phyloP scores from a whole-genome alignment of 2,797 vertebrate genomes.

The Gephyroberyx darwinii region DNA sequence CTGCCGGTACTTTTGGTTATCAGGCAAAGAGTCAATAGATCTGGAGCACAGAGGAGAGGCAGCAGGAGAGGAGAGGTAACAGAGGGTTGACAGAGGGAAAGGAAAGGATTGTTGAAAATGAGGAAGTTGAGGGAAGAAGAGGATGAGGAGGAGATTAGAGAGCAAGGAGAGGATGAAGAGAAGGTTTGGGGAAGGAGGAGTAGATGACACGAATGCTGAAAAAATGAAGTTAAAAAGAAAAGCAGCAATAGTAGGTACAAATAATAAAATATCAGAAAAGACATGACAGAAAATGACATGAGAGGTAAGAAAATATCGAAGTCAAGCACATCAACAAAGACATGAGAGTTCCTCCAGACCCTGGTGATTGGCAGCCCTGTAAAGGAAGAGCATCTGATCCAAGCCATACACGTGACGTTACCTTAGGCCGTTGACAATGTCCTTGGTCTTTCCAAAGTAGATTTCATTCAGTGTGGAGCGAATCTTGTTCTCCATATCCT shows the following conservation, averaged over 20 bases:
- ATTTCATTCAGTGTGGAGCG: constrained; percentile 99
- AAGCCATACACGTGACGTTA: constrained; percentile 60
- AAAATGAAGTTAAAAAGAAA: not conserved
- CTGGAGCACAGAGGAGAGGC: constrained; percentile 81
- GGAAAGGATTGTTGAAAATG: constrained; percentile 21
- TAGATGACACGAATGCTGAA: constrained; percentile 5
- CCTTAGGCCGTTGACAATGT: constrained; percentile 98
- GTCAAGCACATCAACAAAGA: constrained; percentile 8
- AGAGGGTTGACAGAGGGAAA: constrained; percentile 15
- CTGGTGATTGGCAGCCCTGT: constrained; percentile 19
- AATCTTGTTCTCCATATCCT: constrained; percentile 99
- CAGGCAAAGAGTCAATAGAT: constrained; percentile 98
- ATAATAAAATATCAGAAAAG: constrained; percentile 1
- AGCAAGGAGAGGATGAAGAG: not conserved
- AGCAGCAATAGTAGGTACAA: not conserved
- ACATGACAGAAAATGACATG: constrained; percentile 14
- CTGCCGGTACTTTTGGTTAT: constrained; percentile 99
- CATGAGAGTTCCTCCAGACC: constrained; percentile 6
- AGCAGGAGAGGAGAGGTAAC: constrained; percentile 36
- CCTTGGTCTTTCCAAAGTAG: constrained; percentile 99
- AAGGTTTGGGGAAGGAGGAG: not conserved
- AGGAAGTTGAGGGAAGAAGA: not conserved
- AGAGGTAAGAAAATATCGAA: not conserved
- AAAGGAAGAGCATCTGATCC: constrained; percentile 5
- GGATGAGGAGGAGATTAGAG: constrained; percentile 18